phyloP scores from a whole-genome alignment of 2,888 invertebrate genomes.

The Julus scandinavius region DNA sequence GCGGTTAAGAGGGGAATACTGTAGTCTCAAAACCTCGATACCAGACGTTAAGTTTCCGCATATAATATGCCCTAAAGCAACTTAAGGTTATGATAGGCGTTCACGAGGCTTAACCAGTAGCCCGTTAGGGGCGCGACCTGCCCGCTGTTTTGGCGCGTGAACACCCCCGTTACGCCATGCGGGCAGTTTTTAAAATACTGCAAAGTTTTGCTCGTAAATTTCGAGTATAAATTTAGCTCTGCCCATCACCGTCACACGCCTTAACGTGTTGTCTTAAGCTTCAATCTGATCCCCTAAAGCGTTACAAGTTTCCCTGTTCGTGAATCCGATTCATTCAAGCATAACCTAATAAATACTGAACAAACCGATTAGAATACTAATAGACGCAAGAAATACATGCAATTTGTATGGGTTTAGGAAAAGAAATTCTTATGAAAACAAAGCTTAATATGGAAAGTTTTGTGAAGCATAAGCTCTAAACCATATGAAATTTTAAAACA shows the following conservation, averaged over 20 bases:
- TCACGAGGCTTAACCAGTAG: not conserved
- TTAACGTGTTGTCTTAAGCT: conserved; percentile 13
- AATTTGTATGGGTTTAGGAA: too few species aligned
- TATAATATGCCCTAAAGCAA: not conserved
- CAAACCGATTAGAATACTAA: not conserved
- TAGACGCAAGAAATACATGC: too few species aligned
- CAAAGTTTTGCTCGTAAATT: not conserved
- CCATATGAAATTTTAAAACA: too few species aligned
- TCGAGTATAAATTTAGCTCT: not conserved
- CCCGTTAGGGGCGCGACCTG: conserved; percentile 27
- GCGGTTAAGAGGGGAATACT: too few species aligned
- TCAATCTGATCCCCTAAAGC: conserved; percentile 21
- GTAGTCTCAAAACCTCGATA: too few species aligned
- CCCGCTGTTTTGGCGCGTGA: conserved; percentile 18
- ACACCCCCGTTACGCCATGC: not conserved
- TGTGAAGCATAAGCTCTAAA: too few species aligned
- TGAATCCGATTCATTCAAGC: not conserved
- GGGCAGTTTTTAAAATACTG: conserved; percentile 18
- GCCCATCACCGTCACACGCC: conserved; percentile 12
- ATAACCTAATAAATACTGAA: not conserved
- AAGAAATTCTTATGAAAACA: too few species aligned
- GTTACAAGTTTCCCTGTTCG: conserved; percentile 4
- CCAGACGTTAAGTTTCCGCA: not conserved
- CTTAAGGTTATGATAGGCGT: not conserved
- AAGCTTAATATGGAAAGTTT: too few species aligned